Evolutionary conservation across 2,113 vertebrate genomes (phyloP).

Genomic region (Coryphaenoides rupestris): DNA sequence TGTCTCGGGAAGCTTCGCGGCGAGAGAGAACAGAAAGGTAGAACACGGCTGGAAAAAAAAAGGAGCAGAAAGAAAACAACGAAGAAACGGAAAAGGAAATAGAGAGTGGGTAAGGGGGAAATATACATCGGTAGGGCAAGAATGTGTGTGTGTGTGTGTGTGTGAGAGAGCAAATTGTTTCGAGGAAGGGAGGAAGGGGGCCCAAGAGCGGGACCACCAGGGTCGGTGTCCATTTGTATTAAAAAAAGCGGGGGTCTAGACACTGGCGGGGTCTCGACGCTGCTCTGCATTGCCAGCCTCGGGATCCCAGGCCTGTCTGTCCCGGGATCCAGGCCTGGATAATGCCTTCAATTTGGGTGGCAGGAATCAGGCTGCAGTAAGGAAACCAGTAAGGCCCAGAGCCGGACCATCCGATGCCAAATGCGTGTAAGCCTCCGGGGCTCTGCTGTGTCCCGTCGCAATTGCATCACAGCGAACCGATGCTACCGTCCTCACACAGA

Average conservation of each 20-base stretch:
- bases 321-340: conserved; percentile 9
- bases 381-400: conserved; percentile 24
- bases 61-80: conserved; percentile 20
- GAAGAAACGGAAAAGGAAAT: conserved; percentile 8
- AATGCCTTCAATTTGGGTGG: conserved; percentile 26
- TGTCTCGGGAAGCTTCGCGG: conserved; percentile 52
- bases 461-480: conserved; percentile 46
- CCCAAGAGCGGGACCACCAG: conserved; percentile 22
- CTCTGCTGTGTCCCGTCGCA: conserved; percentile 40
- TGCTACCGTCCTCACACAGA: conserved; percentile 20
- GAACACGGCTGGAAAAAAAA: background rate
- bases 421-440: conserved; percentile 39
- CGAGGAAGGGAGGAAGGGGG: conserved; percentile 2
- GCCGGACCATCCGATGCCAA: conserved; percentile 18
- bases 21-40: conserved; percentile 22
- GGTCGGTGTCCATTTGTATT: conserved; percentile 35
- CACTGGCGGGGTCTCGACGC: conserved; percentile 6
- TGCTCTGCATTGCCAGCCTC: conserved; percentile 12
- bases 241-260: conserved; percentile 18
- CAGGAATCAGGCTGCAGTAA: conserved; percentile 9
- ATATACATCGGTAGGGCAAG: conserved; percentile 6
- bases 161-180: background rate
- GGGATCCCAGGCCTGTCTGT: conserved; percentile 21
- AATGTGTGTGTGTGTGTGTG: background rate
- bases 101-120: conserved; percentile 21